Conservation (phyloP, 2,888 invertebrate species). For the Brachyptera putata region DNA sequence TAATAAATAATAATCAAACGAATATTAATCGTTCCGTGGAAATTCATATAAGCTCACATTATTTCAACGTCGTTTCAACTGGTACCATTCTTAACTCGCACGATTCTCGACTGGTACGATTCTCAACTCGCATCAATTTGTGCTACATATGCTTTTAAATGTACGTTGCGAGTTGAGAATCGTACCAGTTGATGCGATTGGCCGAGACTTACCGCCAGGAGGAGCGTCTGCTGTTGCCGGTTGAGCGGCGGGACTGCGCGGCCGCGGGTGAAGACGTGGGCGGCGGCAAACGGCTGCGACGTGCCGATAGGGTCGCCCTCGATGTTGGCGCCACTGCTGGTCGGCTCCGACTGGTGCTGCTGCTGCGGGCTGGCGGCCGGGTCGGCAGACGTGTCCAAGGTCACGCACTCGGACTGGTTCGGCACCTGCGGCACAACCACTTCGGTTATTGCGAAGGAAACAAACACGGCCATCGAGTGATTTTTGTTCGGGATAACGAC, state of each 20-base stretch:
- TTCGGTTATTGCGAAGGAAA: neutral
- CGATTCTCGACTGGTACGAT: too few relatives aligned
- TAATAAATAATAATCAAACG: too few relatives aligned
- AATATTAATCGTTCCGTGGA: too few relatives aligned
- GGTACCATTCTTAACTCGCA: too few relatives aligned
- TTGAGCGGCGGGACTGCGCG: conserved; percentile 48
- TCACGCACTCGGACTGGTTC: conserved; percentile 49
- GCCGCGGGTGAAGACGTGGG: conserved; percentile 20
- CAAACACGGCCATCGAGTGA: too few relatives aligned
- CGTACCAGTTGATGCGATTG: too few relatives aligned
- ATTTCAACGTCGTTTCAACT: too few relatives aligned
- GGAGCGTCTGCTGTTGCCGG: conserved; percentile 49
- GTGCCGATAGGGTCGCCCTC: conserved; percentile 30
- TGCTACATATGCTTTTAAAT: too few relatives aligned
- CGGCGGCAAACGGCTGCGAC: neutral
- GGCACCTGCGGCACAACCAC: conserved; percentile 39
- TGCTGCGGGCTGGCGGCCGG: conserved; percentile 21
- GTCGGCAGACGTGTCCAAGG: conserved; percentile 21
- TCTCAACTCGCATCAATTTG: too few relatives aligned
- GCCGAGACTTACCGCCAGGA: conserved; percentile 44
- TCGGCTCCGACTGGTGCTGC: conserved; percentile 20
- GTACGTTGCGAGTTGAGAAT: too few relatives aligned
- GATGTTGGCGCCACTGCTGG: conserved; percentile 30
- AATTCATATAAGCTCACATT: too few relatives aligned
- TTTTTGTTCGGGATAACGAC: too few relatives aligned